Base-by-base conservation (phyloP, 2,888 invertebrate genomes). In the Stenchaetothrips biformis region DNA sequence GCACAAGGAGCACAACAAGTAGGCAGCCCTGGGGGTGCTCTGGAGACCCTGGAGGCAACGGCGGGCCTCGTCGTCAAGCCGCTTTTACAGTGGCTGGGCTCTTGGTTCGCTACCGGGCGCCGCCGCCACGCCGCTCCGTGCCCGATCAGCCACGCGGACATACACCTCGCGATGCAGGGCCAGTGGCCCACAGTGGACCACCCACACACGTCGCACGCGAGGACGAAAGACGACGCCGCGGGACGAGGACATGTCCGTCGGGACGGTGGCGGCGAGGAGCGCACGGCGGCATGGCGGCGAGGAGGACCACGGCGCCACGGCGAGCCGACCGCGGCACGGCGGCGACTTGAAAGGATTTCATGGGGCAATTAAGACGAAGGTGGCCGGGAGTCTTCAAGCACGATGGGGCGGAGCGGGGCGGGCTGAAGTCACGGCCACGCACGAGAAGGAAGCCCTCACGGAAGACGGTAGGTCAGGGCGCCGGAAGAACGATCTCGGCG, bases 261-360 rank as follows among this genome's bases (percentile, higher is more conserved):
- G 59, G 13, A 16, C 53, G 16, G 53, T 7, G 16, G 6, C 53
- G 9, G 53, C 53, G 1, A 16, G 53, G 3, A 53, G 13, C 53
- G 53, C 3, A 2, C 53, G 53, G 53, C 53, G 3, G 53, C 13
- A 9, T 7, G 59, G 25, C 8, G 67, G 67, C 67, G 67, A 25
- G 67, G 67, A 13, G 53, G 53, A 53, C 9, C 67, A 25, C 21
- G 67, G 21, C 67, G 67, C 8, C 67, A 67, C n/a, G 67, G 25
- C 21, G 21, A 21, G 21, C 21, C 21, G 67, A 7, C n/a, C 21
- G 21, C 67, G 25, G 67, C 21, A 21, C 21, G 67, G 67, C 67
- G 67, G 67, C 67, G 25, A 74, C 67, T 74, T 74, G 67, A 74
- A 74, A 74, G 67, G 67, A 74, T 74, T 74, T 74, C 67, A 74